Percentiles rank a stretch among this genome's conserved stretches.
Conservation (phyloP, 2,113 vertebrate species). For the Notechis scutatus region DNA sequence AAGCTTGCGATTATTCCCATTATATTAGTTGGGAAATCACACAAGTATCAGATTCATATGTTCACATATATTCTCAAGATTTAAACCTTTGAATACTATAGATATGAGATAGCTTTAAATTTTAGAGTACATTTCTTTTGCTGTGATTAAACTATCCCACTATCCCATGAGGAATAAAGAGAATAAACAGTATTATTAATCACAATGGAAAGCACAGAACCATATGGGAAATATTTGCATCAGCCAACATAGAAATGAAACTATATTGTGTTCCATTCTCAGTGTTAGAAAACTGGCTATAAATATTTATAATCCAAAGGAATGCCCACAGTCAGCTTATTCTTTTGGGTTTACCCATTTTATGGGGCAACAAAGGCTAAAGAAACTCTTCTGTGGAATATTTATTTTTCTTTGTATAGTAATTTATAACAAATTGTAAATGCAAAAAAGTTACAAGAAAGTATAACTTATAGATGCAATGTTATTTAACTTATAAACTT, state of each 20-base stretch:
- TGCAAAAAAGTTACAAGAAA: background rate
- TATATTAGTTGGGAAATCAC: background rate
- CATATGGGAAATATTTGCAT: slow-evolving; percentile 45
- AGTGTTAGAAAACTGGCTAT: slow-evolving; percentile 21
- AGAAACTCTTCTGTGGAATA: background rate
- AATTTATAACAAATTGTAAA: background rate
- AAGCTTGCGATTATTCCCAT: background rate
- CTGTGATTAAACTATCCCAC: slow-evolving; percentile 22
- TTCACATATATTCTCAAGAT: background rate
- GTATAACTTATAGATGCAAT: background rate
- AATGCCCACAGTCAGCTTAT: slow-evolving; percentile 30
- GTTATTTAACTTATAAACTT: slow-evolving; percentile 23
- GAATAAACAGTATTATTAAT: slow-evolving; percentile 36
- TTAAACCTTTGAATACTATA: background rate
- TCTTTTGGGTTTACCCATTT: slow-evolving; percentile 18
- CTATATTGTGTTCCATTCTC: slow-evolving; percentile 26
- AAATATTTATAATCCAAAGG: slow-evolving; percentile 6
- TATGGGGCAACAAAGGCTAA: slow-evolving; percentile 21
- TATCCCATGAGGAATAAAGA: slow-evolving; percentile 16
- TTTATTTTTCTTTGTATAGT: slow-evolving; percentile 9
- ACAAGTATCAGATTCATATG: background rate
- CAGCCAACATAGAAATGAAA: slow-evolving; percentile 31
- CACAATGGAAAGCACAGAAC: background rate
- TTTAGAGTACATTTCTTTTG: background rate
- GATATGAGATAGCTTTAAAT: slow-evolving; percentile 22